phyloP scores from a whole-genome alignment of 2,113 vertebrate genomes.

The Lethenteron reissneri region DNA sequence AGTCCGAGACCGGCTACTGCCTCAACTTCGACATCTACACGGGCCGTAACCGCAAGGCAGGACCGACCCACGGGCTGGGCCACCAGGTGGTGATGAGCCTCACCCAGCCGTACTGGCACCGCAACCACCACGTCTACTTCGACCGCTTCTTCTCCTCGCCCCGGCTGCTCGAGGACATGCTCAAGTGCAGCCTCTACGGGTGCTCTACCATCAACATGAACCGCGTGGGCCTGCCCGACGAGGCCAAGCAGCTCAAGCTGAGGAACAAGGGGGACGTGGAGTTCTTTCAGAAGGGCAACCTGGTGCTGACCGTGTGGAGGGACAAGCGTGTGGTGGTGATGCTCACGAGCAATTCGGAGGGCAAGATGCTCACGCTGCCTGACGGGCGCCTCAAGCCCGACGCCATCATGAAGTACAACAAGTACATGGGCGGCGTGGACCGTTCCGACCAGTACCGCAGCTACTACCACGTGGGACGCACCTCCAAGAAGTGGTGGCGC shows the following conservation, averaged over 20 bases:
- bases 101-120: neutral
- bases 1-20: slow-evolving; percentile 7
- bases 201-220: slow-evolving; percentile 7
- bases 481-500: slow-evolving; percentile 11
- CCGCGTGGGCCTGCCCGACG: neutral
- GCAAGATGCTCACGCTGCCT: neutral
- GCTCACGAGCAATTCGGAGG: slow-evolving; percentile 3
- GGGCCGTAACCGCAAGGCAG: neutral
- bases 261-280: slow-evolving; percentile 1
- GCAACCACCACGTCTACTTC: slow-evolving; percentile 9
- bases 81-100: slow-evolving; percentile 8
- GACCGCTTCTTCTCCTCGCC: slow-evolving; percentile 9
- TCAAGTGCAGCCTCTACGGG: neutral
- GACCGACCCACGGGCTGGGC: neutral
- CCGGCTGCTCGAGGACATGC: neutral
- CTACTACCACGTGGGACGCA: slow-evolving; percentile 9
- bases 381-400: slow-evolving; percentile 8
- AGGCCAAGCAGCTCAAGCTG: slow-evolving; percentile 1
- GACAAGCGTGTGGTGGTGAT: slow-evolving; percentile 8
- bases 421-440: slow-evolving; percentile 9
- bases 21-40: slow-evolving; percentile 10
- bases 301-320: slow-evolving; percentile 9
- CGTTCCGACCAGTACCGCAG: slow-evolving; percentile 8
- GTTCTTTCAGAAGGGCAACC: slow-evolving; percentile 8
- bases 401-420: slow-evolving; percentile 6